Conservation (phyloP, 2,113 vertebrate genomes). For the Columba livia region DNA sequence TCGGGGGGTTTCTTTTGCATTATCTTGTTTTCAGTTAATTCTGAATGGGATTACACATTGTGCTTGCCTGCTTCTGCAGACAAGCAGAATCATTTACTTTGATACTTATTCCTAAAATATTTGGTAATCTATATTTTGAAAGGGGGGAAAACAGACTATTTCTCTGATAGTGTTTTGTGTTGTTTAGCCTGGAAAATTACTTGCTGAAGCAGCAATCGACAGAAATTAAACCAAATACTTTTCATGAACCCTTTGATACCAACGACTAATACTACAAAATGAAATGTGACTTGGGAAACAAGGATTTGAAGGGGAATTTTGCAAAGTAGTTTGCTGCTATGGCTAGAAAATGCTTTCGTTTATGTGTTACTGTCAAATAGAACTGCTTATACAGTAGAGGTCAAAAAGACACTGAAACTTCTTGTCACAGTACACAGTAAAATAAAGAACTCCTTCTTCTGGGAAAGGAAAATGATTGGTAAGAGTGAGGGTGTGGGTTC, state of each 20-base stretch:
- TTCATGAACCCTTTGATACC: background rate
- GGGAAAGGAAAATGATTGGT: background rate
- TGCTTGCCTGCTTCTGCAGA: background rate
- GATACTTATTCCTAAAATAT: background rate
- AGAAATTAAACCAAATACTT: background rate
- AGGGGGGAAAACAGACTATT: background rate
- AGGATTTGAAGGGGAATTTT: constrained; percentile 2
- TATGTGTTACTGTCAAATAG: background rate
- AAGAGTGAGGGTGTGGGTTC: background rate
- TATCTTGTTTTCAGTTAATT: background rate
- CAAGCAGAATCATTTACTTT: background rate
- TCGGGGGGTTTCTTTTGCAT: background rate
- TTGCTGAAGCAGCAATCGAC: background rate
- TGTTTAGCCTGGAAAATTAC: background rate
- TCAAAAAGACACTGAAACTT: constrained; percentile 21
- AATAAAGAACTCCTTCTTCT: constrained; percentile 59
- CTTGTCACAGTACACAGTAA: background rate
- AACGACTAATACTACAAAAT: background rate
- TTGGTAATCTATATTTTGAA: background rate
- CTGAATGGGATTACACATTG: background rate
- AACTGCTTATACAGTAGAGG: background rate
- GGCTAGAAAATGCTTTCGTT: background rate
- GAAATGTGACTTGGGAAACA: background rate
- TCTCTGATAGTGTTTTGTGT: background rate
- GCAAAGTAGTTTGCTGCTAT: background rate